Percentiles rank a stretch among this genome's conserved stretches.
Conservation (phyloP, 2,888 invertebrate genomes). For the Keiferia lycopersicella region DNA sequence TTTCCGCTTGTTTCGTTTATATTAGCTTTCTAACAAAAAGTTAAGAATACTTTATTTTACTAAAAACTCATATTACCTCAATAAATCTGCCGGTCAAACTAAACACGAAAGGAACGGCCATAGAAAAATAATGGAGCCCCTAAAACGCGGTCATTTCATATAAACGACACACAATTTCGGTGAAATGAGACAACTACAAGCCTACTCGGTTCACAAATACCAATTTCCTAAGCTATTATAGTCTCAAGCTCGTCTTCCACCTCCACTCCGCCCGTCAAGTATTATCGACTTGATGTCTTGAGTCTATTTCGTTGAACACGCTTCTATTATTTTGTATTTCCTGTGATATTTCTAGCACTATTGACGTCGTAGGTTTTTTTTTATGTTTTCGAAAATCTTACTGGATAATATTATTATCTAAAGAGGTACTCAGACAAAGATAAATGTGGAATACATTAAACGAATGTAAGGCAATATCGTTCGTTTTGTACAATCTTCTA, state of each 20-base stretch:
- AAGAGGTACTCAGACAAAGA: too few relatives aligned
- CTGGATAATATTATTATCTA: too few relatives aligned
- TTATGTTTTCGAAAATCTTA: too few relatives aligned
- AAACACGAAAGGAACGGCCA: background rate
- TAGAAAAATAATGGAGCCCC: background rate
- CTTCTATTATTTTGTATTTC: background rate
- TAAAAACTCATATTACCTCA: background rate
- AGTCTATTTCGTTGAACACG: slow-evolving; percentile 1
- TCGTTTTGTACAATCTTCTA: too few relatives aligned
- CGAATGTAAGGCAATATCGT: too few relatives aligned
- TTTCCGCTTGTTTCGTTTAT: too few relatives aligned
- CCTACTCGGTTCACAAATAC: slow-evolving; percentile 5
- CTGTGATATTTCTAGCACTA: too few relatives aligned
- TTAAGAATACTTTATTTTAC: too few relatives aligned
- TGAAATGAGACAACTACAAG: slow-evolving; percentile 12
- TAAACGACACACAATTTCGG: background rate
- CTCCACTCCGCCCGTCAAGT: background rate
- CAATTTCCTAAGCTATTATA: slow-evolving; percentile 4
- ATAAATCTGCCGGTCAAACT: background rate
- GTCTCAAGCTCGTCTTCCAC: slow-evolving; percentile 4
- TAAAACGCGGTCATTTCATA: background rate
- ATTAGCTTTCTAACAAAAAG: too few relatives aligned
- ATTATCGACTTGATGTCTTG: background rate
- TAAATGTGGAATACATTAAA: too few relatives aligned
- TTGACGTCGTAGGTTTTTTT: too few relatives aligned